Base-by-base conservation (phyloP, 1,140 invertebrate genomes). In the Adelges cooleyi region DNA sequence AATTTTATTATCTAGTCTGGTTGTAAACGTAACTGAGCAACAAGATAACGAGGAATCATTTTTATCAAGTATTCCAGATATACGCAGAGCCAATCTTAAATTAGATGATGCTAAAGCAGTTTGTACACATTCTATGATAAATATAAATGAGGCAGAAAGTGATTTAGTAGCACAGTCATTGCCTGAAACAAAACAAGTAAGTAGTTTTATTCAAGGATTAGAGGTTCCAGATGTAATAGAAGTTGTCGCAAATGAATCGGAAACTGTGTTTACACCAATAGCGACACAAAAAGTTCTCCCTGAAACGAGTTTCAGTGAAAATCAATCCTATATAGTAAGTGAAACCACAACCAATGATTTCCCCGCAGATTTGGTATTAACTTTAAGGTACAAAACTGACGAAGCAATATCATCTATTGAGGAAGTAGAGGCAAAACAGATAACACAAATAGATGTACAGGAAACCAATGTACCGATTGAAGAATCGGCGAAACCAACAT, bases 21-120 rank as follows among this genome's bases (percentile, higher is more conserved):
- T 74, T 23, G 78, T 84, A 46, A 82, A 74, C 65, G 74, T 79
- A 5, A 77, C 79, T 9, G 80, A 82, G 71, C 71, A 78, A 23
- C 79, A 86, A 70, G 76, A 81, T 38, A 80, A 81, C 50, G 83
- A 85, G 75, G 70, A 72, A 2, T 72, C 78, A 50, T 73, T 86
- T 11, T 68, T 69, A 13, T 70, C 76, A 36, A 74, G 79, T 67
- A 69, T 79, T 33, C 69, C 71, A 36, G 75, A 76, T 54, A 71
- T 72, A 51, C 77, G 80, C 62, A 79, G 67, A 53, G 84, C 82
- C 38, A 77, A 75, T 53, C 66, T 86, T 18, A 77, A 78, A 56
- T 71, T 86, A 42, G 75, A 79, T 42, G 79, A 82, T 70, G 22
- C 79, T 78, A 70, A 77, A 81, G 68, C 83, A 33, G 71, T 81